Conservation (phyloP, 2,797 vertebrate species). For the Pampus argenteus region DNA sequence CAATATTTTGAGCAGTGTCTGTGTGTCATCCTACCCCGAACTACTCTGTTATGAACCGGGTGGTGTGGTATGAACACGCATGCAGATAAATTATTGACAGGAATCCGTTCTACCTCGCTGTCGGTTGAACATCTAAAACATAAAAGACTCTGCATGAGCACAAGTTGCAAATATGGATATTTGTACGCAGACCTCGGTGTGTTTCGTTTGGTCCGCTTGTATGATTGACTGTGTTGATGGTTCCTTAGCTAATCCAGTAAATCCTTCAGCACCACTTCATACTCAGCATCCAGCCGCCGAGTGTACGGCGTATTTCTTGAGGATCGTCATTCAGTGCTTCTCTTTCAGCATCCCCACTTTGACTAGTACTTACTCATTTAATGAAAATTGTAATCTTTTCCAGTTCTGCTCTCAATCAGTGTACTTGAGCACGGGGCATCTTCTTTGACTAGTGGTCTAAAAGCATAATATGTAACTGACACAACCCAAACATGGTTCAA, state of each 20-base stretch:
- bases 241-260: constrained; percentile 8
- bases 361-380: not conserved
- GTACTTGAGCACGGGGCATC: not conserved
- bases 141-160: no score
- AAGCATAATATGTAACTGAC: not conserved
- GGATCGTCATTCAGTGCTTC: not conserved
- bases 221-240: not conserved
- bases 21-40: no score
- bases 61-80: not conserved
- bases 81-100: constrained; percentile 12
- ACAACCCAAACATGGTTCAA: not conserved
- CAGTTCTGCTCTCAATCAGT: constrained; percentile 7
- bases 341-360: not conserved
- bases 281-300: constrained; percentile 13
- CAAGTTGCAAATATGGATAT: not conserved
- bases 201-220: not conserved
- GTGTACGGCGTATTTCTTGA: not conserved
- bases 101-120: not conserved
- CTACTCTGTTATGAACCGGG: not conserved
- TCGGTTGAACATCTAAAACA: not conserved
- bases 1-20: not conserved
- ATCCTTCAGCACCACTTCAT: not conserved
- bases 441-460: not conserved
- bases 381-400: not conserved
- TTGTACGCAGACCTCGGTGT: not conserved